These are phyloP conservation scores for Scaeva pyrastri DNA, from an alignment of 2,888 invertebrate genomes.

Conservation along the genomic window DNA sequence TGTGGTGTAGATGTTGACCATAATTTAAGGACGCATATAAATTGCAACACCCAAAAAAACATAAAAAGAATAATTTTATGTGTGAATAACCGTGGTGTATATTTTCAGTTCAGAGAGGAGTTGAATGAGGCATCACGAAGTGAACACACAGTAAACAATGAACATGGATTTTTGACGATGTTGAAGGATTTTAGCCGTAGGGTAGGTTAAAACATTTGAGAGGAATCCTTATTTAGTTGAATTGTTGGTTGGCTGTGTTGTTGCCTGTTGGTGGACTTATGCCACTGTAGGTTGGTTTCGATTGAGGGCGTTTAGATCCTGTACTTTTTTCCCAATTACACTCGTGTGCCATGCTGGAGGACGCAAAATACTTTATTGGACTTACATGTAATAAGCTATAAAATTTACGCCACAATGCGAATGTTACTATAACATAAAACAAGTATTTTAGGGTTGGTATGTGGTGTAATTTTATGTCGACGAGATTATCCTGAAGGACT, in stretches of 20 bases:
- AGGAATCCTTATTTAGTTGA: constrained; percentile 30
- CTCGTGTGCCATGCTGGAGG: not conserved
- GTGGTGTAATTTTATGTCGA: constrained; percentile 50
- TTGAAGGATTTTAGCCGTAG: constrained; percentile 34
- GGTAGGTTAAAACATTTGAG: constrained; percentile 50
- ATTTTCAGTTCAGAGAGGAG: constrained; percentile 36
- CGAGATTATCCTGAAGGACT: constrained; percentile 46
- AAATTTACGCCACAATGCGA: constrained; percentile 53
- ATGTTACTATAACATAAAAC: constrained; percentile 30
- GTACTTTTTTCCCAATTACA: constrained; percentile 28
- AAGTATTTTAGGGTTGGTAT: no score
- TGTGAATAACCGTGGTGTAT: not conserved
- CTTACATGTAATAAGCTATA: constrained; percentile 69
- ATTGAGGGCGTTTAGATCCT: constrained; percentile 24
- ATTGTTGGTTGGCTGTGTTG: not conserved
- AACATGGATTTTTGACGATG: constrained; percentile 63
- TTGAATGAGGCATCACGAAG: constrained; percentile 65
- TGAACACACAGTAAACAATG: constrained; percentile 52
- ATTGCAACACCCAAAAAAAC: constrained; percentile 57
- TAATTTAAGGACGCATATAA: constrained; percentile 67
- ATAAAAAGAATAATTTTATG: not conserved
- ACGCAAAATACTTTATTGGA: constrained; percentile 63
- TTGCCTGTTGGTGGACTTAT: not conserved
- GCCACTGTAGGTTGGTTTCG: not conserved
- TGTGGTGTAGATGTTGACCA: constrained; percentile 68